Conservation (phyloP, 2,888 invertebrate species). For the Brenthis hecate region DNA sequence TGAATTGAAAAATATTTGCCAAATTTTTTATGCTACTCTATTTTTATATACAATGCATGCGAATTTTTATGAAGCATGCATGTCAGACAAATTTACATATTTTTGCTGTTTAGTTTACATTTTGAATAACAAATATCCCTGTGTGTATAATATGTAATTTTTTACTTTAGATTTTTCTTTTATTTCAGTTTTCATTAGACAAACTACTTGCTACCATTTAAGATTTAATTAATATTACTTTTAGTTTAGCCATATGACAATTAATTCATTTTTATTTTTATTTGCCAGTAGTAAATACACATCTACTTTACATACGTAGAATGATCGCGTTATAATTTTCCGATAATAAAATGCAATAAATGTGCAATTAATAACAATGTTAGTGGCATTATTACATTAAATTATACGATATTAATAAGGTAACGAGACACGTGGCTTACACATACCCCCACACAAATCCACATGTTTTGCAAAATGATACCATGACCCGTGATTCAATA, state of each 20-base stretch:
- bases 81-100: too few species aligned
- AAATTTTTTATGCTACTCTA: background rate
- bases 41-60: background rate
- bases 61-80: too few species aligned
- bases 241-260: too few species aligned
- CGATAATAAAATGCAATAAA: conserved; percentile 3
- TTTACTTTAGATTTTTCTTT: too few species aligned
- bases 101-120: too few species aligned
- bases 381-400: conserved; percentile 25
- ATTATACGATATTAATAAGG: conserved; percentile 22
- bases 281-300: too few species aligned
- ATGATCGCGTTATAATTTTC: background rate
- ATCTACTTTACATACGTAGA: background rate
- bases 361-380: conserved; percentile 26
- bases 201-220: too few species aligned
- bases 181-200: too few species aligned
- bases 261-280: too few species aligned
- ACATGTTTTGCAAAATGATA: conserved; percentile 31
- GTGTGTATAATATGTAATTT: too few species aligned
- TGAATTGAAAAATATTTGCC: conserved; percentile 14
- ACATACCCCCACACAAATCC: conserved; percentile 25
- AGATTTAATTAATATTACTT: too few species aligned
- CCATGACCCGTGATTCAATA: conserved; percentile 36
- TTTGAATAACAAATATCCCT: too few species aligned
- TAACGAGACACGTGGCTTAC: conserved; percentile 34